Evolutionary conservation across 2,888 invertebrate species (phyloP).

Genomic region (Carterocephalus palaemon): DNA sequence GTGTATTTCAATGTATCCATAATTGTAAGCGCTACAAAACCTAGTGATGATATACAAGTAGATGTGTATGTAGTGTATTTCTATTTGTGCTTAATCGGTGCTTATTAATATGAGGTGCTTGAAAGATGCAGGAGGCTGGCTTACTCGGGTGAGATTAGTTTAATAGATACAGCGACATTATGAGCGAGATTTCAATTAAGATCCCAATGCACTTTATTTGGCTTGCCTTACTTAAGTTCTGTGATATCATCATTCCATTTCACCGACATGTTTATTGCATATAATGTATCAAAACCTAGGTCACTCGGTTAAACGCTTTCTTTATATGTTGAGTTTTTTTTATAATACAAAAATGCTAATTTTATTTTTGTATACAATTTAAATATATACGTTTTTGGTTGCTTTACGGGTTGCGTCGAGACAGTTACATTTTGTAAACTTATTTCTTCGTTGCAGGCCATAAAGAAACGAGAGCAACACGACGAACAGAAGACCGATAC

Average conservation of each 20-base stretch:
- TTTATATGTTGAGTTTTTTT: constrained; percentile 4
- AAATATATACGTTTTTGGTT: constrained; percentile 1
- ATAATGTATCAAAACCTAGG: background rate
- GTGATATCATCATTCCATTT: constrained; percentile 52
- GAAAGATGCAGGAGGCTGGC: constrained; percentile 75
- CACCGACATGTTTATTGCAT: constrained; percentile 32
- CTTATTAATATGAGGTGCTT: constrained; percentile 74
- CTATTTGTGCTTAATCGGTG: constrained; percentile 51
- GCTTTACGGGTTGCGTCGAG: background rate
- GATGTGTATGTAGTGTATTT: constrained; percentile 33
- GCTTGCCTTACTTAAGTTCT: constrained; percentile 59
- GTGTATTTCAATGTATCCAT: constrained; percentile 67
- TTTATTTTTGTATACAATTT: background rate
- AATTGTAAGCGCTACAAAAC: constrained; percentile 63
- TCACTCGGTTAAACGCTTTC: background rate
- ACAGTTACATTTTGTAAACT: constrained; percentile 33
- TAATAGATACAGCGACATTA: constrained; percentile 60
- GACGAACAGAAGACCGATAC: constrained; percentile 70
- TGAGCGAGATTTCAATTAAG: constrained; percentile 70
- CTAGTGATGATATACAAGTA: constrained; percentile 26
- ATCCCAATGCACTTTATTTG: constrained; percentile 61
- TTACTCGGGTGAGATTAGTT: constrained; percentile 72
- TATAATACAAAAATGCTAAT: background rate
- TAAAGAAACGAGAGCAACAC: constrained; percentile 67
- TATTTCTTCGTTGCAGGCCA: constrained; percentile 59